Percentiles rank a stretch among this genome's conserved stretches.
Evolutionary conservation across 2,113 vertebrate genomes (phyloP).

Genomic region (Pteronura brasiliensis): DNA sequence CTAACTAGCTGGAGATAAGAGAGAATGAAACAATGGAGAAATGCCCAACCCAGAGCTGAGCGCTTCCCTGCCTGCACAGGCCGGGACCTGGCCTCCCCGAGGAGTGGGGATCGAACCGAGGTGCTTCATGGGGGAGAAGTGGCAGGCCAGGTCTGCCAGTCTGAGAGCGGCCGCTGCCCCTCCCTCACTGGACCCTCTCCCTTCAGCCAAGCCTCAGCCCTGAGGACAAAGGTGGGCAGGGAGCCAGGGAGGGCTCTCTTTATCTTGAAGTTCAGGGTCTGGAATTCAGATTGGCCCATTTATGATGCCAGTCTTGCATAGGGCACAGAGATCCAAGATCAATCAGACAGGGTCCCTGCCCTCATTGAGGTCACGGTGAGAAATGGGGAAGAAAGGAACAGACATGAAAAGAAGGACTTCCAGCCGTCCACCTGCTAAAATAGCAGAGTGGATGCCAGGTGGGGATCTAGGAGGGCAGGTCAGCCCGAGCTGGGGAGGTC

Average conservation of each 20-base stretch:
- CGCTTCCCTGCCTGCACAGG: constrained; percentile 48
- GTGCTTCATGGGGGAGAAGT: neutral
- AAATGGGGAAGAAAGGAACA: neutral
- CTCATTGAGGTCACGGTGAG: neutral
- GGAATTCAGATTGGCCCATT: neutral
- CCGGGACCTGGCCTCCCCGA: neutral
- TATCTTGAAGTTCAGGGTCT: neutral
- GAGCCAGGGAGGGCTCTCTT: neutral
- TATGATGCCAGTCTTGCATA: neutral
- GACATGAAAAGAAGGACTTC: neutral
- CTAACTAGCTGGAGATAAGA: constrained; percentile 75
- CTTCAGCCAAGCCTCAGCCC: neutral
- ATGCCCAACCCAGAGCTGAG: constrained; percentile 60
- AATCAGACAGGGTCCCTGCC: neutral
- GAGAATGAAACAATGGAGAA: constrained; percentile 65
- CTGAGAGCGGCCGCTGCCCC: neutral
- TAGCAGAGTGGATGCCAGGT: neutral
- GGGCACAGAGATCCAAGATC: neutral
- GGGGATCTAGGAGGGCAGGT: neutral
- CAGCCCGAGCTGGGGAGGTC: neutral
- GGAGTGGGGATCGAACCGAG: neutral
- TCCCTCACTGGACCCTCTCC: neutral
- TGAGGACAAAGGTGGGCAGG: neutral
- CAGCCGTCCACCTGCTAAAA: neutral
- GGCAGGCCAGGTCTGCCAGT: neutral